Conservation (phyloP, 2,797 vertebrate genomes). For the Eutrigla gurnardus region DNA sequence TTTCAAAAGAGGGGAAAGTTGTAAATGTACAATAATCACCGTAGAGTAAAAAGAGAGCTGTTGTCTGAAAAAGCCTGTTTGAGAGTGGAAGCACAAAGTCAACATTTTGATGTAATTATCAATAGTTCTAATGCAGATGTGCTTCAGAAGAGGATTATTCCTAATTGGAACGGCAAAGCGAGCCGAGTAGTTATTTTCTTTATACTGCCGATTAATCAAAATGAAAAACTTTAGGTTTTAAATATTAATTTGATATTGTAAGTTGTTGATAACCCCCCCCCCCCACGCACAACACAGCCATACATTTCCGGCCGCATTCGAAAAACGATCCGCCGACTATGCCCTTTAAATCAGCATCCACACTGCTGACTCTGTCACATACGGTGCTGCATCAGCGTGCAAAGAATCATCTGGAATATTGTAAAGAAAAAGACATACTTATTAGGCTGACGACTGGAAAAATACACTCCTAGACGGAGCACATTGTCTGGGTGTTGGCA, state of each 20-base stretch:
- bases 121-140: slow-evolving; percentile 35
- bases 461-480: slow-evolving; percentile 40
- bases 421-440: slow-evolving; percentile 44
- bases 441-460: slow-evolving; percentile 19
- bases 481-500: slow-evolving; percentile 31
- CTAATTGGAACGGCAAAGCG: slow-evolving; percentile 30
- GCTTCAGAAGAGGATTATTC: slow-evolving; percentile 18
- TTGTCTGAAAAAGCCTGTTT: slow-evolving; percentile 16
- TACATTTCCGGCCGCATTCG: neutral
- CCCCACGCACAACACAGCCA: neutral
- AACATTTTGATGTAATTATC: slow-evolving; percentile 53
- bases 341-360: slow-evolving; percentile 34
- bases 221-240: slow-evolving; percentile 18
- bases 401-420: slow-evolving; percentile 32
- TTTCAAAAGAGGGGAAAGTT: neutral
- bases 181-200: slow-evolving; percentile 7
- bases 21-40: slow-evolving; percentile 5
- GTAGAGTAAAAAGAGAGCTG: slow-evolving; percentile 6
- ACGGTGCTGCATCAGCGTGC: slow-evolving; percentile 49
- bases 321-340: slow-evolving; percentile 38
- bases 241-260: slow-evolving; percentile 10
- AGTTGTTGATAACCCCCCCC: slow-evolving; percentile 1
- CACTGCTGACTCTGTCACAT: slow-evolving; percentile 37
- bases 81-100: slow-evolving; percentile 36
- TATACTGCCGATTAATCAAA: slow-evolving; percentile 5